Percentiles rank a stretch among this genome's conserved stretches.
These are phyloP conservation scores for Agriopis aurantiaria DNA, from an alignment of 2,888 invertebrate genomes.

Conservation along the genomic window DNA sequence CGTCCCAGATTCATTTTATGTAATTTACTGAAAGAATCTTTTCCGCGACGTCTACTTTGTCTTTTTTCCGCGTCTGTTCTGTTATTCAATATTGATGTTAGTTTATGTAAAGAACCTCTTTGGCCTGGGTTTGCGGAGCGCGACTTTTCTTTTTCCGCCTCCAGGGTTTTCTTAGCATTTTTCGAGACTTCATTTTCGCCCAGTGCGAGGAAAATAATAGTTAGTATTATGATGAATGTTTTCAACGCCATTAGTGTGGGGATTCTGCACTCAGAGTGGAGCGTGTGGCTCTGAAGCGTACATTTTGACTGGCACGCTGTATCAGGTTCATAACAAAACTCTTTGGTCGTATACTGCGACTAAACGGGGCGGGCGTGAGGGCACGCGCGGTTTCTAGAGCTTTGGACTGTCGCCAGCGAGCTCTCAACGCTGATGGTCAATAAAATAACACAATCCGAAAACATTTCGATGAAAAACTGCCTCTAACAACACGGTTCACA, in stretches of 20 bases:
- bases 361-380: conserved; percentile 60
- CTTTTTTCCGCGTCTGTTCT: conserved; percentile 60
- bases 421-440: conserved; percentile 61
- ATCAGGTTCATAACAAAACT: conserved; percentile 67
- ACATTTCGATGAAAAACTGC: conserved; percentile 37
- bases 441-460: conserved; percentile 51
- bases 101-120: conserved; percentile 68
- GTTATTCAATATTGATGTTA: conserved; percentile 66
- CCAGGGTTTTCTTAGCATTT: conserved; percentile 77
- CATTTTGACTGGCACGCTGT: conserved; percentile 61
- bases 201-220: conserved; percentile 65
- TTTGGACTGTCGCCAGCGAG: conserved; percentile 64
- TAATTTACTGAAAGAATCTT: conserved; percentile 62
- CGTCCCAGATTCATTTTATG: conserved; percentile 57
- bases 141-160: conserved; percentile 75
- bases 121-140: conserved; percentile 70
- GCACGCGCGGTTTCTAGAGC: conserved; percentile 44
- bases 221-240: conserved; percentile 62
- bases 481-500: conserved; percentile 34
- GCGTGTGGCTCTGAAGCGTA: conserved; percentile 51
- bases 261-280: conserved; percentile 60
- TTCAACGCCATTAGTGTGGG: conserved; percentile 77
- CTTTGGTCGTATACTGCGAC: conserved; percentile 51
- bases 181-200: conserved; percentile 74
- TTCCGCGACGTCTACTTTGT: conserved; percentile 55